phyloP scores from a whole-genome alignment of 2,888 invertebrate genomes.

The Augiades crinisus region DNA sequence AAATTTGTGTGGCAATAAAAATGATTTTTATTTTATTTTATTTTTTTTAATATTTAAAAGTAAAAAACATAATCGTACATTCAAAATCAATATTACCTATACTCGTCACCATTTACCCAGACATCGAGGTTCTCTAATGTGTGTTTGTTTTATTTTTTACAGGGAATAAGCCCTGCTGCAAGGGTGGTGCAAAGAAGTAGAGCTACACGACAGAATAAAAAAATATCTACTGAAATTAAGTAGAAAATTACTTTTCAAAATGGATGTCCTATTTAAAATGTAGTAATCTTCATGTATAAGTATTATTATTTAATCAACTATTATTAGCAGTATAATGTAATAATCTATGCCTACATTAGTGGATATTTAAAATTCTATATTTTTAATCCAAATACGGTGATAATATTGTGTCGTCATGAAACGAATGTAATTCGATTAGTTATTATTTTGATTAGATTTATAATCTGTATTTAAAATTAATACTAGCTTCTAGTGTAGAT shows the following conservation, averaged over 20 bases:
- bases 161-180: slow-evolving; percentile 72
- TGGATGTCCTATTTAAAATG: slow-evolving; percentile 19
- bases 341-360: slow-evolving; percentile 17
- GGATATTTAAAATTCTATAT: slow-evolving; percentile 40
- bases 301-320: slow-evolving; percentile 9
- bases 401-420: slow-evolving; percentile 46
- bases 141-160: slow-evolving; percentile 38
- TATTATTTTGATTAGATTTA: slow-evolving; percentile 30
- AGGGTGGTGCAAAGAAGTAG: slow-evolving; percentile 58
- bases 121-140: too few relatives aligned
- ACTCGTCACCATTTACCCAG: too few relatives aligned
- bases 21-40: too few relatives aligned
- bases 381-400: slow-evolving; percentile 34
- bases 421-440: slow-evolving; percentile 40
- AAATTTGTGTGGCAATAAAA: too few relatives aligned
- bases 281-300: slow-evolving; percentile 12
- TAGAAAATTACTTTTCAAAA: slow-evolving; percentile 9
- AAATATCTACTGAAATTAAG: slow-evolving; percentile 8
- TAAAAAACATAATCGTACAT: too few relatives aligned
- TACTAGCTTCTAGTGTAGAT: slow-evolving; percentile 16
- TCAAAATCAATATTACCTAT: too few relatives aligned
- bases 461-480: slow-evolving; percentile 28
- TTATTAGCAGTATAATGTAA: slow-evolving; percentile 19
- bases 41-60: too few relatives aligned
- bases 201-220: neutral